phyloP scores from a whole-genome alignment of 1,140 invertebrate species.

The Drosophila hydei region DNA sequence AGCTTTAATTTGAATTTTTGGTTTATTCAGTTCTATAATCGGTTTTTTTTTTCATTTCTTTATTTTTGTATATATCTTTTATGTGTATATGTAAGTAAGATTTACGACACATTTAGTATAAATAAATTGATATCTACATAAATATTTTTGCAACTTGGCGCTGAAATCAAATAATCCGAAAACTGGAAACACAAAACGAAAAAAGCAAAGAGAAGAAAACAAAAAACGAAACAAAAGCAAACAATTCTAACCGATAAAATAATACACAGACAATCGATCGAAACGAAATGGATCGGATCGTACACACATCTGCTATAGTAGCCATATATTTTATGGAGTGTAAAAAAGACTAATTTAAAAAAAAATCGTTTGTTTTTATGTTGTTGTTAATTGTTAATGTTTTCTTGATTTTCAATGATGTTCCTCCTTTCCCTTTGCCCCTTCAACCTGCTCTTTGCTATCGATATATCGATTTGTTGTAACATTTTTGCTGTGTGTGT shows the following conservation, averaged over 20 bases:
- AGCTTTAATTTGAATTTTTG: conserved; percentile 23
- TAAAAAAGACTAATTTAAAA: conserved; percentile 39
- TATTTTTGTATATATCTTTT: background rate
- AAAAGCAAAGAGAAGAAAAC: conserved; percentile 15
- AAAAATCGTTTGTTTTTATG: conserved; percentile 34
- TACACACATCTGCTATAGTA: conserved; percentile 24
- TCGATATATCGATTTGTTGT: conserved; percentile 28
- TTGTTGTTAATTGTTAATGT: conserved; percentile 43
- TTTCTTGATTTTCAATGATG: conserved; percentile 43
- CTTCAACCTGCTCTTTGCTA: conserved; percentile 8
- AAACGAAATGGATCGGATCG: conserved; percentile 15
- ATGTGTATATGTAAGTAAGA: conserved; percentile 35
- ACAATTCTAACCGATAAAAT: conserved; percentile 58
- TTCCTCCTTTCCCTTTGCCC: conserved; percentile 12
- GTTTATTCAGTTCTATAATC: conserved; percentile 9
- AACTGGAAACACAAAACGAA: conserved; percentile 52
- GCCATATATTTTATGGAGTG: conserved; percentile 40
- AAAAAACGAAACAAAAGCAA: conserved; percentile 47
- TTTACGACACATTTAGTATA: conserved; percentile 50
- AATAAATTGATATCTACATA: conserved; percentile 56
- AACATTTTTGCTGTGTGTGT: conserved; percentile 35
- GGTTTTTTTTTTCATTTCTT: conserved; percentile 1
- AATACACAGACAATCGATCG: conserved; percentile 36
- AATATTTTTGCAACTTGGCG: conserved; percentile 75
- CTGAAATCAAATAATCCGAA: conserved; percentile 80